These are phyloP conservation scores for Physocephala rufipes DNA, from an alignment of 2,888 invertebrate genomes.

Conservation along the genomic window DNA sequence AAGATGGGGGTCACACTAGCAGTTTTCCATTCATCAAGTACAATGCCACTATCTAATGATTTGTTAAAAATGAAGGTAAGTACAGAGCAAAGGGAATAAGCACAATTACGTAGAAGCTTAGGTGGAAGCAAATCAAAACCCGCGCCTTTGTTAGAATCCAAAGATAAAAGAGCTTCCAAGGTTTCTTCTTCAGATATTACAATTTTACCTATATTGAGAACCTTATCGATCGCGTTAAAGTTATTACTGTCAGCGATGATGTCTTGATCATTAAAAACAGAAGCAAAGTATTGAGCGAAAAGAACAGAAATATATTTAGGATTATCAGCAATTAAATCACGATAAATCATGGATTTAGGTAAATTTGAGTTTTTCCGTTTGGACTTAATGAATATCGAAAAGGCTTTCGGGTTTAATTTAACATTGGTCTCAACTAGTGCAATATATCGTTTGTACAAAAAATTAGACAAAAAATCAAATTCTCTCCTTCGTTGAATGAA, in stretches of 20 bases:
- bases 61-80: neutral
- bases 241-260: too few species aligned
- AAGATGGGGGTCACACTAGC: neutral
- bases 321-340: too few species aligned
- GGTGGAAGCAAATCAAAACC: too few species aligned
- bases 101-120: too few species aligned
- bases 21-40: conserved; percentile 14
- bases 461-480: neutral
- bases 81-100: neutral
- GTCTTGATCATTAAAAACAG: too few species aligned
- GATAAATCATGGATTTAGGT: neutral
- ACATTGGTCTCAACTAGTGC: neutral
- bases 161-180: too few species aligned
- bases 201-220: too few species aligned
- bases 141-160: too few species aligned
- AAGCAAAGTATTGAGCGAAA: too few species aligned
- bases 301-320: too few species aligned
- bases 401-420: neutral
- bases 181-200: too few species aligned
- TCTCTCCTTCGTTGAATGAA: neutral
- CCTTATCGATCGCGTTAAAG: too few species aligned
- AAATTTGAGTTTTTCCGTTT: neutral
- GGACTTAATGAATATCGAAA: neutral
- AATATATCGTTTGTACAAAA: neutral
- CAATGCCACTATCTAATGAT: neutral